Base-by-base conservation (phyloP, 2,797 vertebrate genomes). In the Masticophis lateralis region DNA sequence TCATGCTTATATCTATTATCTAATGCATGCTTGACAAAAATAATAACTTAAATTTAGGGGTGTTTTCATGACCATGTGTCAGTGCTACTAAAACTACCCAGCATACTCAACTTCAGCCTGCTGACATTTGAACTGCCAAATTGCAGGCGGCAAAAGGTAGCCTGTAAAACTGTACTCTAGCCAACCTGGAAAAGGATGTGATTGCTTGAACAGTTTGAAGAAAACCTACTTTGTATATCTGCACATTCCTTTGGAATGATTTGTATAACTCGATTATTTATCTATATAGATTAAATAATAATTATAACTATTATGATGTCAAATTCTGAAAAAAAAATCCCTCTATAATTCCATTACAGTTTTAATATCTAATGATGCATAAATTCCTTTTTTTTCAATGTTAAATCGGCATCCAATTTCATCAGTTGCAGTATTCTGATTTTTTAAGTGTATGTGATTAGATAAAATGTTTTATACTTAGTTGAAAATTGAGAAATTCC, bases 21-120 rank as follows among this genome's bases (percentile, higher is more conserved):
- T 53, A 53, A 53, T 53, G 10, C 51, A 53, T 10, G 51, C 51
- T 9, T 53, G 51, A 53, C 9, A 1, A 53, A 53, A 53, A 53
- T 53, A 53, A 53, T 6, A 32, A 37, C 14, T 69, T 32, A 69
- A 69, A 32, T 69, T 69, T 32, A 32, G 66, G 66, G 66, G n/a
- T 14, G 66, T 69, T 32, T 69, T 32, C 13, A 69, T 69, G 63
- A 1, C 63, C 37, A 16, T 56, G 7, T 55, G 51, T 27, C 53
- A 47, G 8, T 11, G 20, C 32, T 57, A 56, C 22, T 22, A 16
- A 89, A 79, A 25, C 7, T 32, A 37, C 60, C 55, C 56, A 37
- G 28, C n/a, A 92, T 32, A 95, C 97, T 59, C 94, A 99, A 59
- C 6, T 59, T 20, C 18, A 59, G 57, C 57, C 18, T 59, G 18